A percentile compares a stretch with the other conserved stretches of the same genome.
Conservation (phyloP, 2,113 vertebrate species). For the Bagarius yarrelli region DNA sequence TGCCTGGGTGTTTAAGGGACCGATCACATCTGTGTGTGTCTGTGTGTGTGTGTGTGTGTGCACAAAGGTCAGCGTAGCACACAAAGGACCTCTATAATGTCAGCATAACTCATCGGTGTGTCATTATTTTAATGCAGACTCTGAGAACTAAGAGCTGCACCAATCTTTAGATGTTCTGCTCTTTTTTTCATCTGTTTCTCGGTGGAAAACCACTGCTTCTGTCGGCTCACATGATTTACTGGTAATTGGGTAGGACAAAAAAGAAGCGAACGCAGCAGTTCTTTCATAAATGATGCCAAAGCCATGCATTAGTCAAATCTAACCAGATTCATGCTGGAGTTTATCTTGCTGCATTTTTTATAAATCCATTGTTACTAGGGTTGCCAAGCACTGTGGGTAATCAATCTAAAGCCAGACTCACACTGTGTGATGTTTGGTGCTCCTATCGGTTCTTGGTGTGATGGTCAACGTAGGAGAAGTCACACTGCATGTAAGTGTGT, state of each 20-base stretch:
- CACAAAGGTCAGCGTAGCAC: neutral
- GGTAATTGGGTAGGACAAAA: conserved; percentile 44
- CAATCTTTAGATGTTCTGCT: conserved; percentile 25
- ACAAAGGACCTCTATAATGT: neutral
- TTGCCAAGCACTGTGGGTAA: neutral
- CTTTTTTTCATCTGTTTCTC: conserved; percentile 22
- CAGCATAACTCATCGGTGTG: neutral
- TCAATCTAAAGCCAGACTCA: too few species aligned
- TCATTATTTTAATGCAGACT: neutral
- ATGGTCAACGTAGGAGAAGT: too few species aligned
- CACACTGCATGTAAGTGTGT: too few species aligned
- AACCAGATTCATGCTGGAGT: neutral
- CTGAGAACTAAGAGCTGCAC: conserved; percentile 28
- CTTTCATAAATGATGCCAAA: conserved; percentile 38
- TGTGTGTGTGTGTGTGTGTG: neutral
- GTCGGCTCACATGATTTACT: conserved; percentile 6
- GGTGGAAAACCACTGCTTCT: conserved; percentile 10
- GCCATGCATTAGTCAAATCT: conserved; percentile 21
- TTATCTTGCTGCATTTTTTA: conserved; percentile 19
- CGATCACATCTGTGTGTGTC: neutral
- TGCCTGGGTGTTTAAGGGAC: conserved; percentile 6
- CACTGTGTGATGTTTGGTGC: too few species aligned
- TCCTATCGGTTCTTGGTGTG: too few species aligned
- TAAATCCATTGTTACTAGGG: conserved; percentile 5
- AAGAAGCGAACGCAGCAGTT: conserved; percentile 26